Percentiles rank a stretch among this genome's conserved stretches.
These are phyloP conservation scores for Gnathonemus echidnorhynchus DNA, from an alignment of 2,113 vertebrate genomes.

Conservation along the genomic window DNA sequence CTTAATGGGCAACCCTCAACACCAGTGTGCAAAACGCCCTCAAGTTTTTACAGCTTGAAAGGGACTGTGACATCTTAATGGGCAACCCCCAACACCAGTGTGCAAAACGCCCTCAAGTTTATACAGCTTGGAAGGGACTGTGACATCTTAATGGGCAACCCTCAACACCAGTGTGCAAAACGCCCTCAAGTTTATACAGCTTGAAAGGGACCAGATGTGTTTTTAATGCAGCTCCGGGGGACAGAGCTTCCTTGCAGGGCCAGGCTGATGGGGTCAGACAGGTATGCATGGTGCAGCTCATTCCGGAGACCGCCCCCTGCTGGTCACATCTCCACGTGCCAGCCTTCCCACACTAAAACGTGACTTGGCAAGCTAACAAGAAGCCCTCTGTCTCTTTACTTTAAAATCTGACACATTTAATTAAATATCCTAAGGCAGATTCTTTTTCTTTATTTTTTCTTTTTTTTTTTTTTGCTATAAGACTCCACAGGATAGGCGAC, in stretches of 20 bases:
- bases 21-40: too few relatives aligned
- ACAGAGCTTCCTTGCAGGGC: slow-evolving; percentile 16
- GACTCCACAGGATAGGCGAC: neutral
- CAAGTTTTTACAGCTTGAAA: neutral
- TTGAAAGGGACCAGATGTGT: slow-evolving; percentile 49
- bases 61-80: slow-evolving; percentile 54
- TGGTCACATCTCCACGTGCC: slow-evolving; percentile 35
- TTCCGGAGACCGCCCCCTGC: slow-evolving; percentile 22
- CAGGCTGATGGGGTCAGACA: slow-evolving; percentile 26
- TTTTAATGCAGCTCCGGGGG: slow-evolving; percentile 55
- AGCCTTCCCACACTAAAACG: slow-evolving; percentile 26
- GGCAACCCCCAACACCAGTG: slow-evolving; percentile 30
- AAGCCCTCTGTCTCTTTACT: slow-evolving; percentile 37
- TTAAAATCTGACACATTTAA: slow-evolving; percentile 45
- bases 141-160: slow-evolving; percentile 59
- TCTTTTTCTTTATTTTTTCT: slow-evolving; percentile 22
- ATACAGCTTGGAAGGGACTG: neutral
- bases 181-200: slow-evolving; percentile 57
- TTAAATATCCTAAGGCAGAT: slow-evolving; percentile 42
- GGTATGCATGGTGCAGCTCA: neutral
- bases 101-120: too few relatives aligned
- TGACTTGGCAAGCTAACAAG: slow-evolving; percentile 34
- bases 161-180: slow-evolving; percentile 43
- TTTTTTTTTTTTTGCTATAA: slow-evolving; percentile 34
- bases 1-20: too few relatives aligned